These are phyloP conservation scores for Hydropsyche betteni DNA, from an alignment of 2,888 invertebrate species.

Conservation along the genomic window DNA sequence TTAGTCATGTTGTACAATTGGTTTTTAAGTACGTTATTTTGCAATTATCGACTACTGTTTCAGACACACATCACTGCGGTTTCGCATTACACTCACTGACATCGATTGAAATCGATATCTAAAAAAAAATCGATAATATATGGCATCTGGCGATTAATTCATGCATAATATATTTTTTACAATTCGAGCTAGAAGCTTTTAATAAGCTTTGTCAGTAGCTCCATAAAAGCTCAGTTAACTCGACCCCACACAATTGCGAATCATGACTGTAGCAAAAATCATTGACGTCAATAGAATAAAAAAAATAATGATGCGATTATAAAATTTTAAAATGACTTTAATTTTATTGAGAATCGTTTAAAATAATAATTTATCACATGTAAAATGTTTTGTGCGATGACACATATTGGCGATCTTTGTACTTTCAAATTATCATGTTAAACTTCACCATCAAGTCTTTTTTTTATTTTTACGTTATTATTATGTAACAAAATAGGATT, in stretches of 20 bases:
- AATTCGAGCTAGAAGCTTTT: not conserved
- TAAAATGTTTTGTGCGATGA: too few relatives aligned
- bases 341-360: too few relatives aligned
- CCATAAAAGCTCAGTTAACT: not conserved
- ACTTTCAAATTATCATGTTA: too few relatives aligned
- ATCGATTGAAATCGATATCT: conserved; percentile 24
- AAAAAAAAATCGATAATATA: conserved; percentile 4
- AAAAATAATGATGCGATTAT: too few relatives aligned
- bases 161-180: conserved; percentile 17
- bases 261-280: not conserved
- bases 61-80: conserved; percentile 3
- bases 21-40: not conserved
- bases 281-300: too few relatives aligned
- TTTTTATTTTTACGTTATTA: too few relatives aligned
- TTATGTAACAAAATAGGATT: too few relatives aligned
- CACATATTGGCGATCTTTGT: too few relatives aligned
- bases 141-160: not conserved
- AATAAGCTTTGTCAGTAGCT: not conserved
- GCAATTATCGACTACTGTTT: conserved; percentile 20
- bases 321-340: too few relatives aligned
- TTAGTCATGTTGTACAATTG: conserved; percentile 28
- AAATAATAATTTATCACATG: too few relatives aligned
- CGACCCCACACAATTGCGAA: not conserved
- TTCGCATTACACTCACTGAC: conserved; percentile 11
- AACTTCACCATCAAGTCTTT: too few relatives aligned